Base-by-base conservation (phyloP, 2,797 vertebrate species). In the Todus mexicanus region DNA sequence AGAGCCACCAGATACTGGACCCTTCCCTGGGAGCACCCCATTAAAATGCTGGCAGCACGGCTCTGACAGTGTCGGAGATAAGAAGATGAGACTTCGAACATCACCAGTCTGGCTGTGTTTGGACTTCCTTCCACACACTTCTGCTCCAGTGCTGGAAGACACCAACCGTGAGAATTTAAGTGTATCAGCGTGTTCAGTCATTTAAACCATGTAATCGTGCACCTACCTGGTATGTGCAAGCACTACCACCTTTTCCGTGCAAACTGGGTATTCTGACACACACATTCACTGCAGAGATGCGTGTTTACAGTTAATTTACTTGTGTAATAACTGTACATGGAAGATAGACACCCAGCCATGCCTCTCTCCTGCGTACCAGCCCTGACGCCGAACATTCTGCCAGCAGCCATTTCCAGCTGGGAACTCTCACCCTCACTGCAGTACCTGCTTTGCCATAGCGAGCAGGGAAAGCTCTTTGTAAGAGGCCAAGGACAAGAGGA, bases 371-470 rank as follows among this genome's bases (percentile, higher is more conserved):
- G 43, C 12, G 3, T 11, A 47, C 8, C 73, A 33, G 27, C 42
- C 48, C 59, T 26, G 47, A 10, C 1, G 7, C 63, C 0, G 0
- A 59, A 27, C 6, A 11, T 25, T 6, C n/a, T 13, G 47, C 45
- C 56, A 53, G 53, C 4, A 0, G 42, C 31, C 25, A 27, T 12
- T 31, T 9, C 59, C 7, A 11, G 18, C 59, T 35, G 43, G 47
- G 38, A 63, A 25, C 40, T 48, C 43, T 33, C 43, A 7, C 7
- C 66, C 40, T 38, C 7, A 5, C 54, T 27, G 71, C 60, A 33
- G 43, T 12, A 26, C 2, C 1, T 6, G n/a, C 22, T 61, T 15
- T 33, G 38, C 0, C 4, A 37, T 1, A 26, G 11, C 0, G 20
- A 73, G 66, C 48, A 37, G 33, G 42, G 23, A 72, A 76, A 80